These are phyloP conservation scores for Phrynocephalus vlangalii DNA, from an alignment of 2,797 vertebrate species.

Conservation along the genomic window DNA sequence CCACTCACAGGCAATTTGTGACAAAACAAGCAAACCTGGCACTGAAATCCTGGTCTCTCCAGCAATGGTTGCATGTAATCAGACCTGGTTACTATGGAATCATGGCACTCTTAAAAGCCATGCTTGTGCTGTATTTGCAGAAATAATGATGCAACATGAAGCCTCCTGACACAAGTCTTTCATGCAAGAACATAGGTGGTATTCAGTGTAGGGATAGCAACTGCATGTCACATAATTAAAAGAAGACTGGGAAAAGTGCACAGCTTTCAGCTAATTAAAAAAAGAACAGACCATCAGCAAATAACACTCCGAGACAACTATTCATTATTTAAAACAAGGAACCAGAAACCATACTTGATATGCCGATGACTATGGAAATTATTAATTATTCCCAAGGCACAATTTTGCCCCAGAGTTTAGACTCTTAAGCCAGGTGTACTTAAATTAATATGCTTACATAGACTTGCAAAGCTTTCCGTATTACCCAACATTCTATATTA, in stretches of 20 bases:
- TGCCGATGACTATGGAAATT: not conserved
- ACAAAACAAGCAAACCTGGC: not conserved
- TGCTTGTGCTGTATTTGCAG: not conserved
- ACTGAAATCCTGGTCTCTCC: not conserved
- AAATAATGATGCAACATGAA: not conserved
- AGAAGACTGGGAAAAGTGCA: not conserved
- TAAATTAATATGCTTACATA: too few relatives aligned
- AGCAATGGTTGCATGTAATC: not conserved
- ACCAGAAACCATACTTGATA: not conserved
- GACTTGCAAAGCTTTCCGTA: too few relatives aligned
- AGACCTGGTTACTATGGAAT: not conserved
- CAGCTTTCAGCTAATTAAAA: constrained; percentile 29
- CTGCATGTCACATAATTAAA: constrained; percentile 21
- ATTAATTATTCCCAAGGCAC: too few relatives aligned
- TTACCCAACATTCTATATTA: too few relatives aligned
- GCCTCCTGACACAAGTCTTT: not conserved
- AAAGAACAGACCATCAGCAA: not conserved
- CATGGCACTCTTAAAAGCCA: not conserved
- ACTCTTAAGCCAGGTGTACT: too few relatives aligned
- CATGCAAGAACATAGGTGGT: not conserved
- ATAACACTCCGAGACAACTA: constrained; percentile 6
- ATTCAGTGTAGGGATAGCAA: not conserved
- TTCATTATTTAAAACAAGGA: constrained; percentile 34
- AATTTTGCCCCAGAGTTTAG: too few relatives aligned
- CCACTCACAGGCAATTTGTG: not conserved